Percentiles rank a stretch among this genome's conserved stretches.
phyloP scores from a whole-genome alignment of 53 echinoderm and acorn worm species.

The Crossaster papposus region DNA sequence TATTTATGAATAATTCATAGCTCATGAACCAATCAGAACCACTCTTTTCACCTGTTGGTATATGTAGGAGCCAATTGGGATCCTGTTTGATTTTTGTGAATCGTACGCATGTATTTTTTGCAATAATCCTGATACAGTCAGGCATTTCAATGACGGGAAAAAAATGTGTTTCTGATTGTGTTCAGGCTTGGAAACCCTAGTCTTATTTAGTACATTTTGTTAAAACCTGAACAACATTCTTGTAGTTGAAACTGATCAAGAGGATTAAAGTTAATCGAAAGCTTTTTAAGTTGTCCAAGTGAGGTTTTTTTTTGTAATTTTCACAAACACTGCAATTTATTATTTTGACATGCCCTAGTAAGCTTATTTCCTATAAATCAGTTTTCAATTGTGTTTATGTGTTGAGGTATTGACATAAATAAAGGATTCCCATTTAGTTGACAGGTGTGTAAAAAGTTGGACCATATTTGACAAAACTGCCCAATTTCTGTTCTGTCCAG shows the following conservation, averaged over 20 bases:
- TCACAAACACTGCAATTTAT: too few relatives aligned
- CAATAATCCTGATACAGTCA: too few relatives aligned
- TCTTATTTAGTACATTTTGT: not conserved
- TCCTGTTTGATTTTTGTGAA: not conserved
- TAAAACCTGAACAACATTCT: not conserved
- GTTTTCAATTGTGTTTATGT: not conserved
- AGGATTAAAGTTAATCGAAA: not conserved
- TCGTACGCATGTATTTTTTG: not conserved
- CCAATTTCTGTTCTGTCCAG: not conserved
- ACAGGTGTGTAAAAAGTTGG: not conserved
- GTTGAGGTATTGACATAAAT: conserved; percentile 4
- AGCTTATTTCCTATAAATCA: not conserved
- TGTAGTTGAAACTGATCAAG: not conserved
- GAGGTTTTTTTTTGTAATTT: too few relatives aligned
- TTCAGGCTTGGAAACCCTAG: not conserved
- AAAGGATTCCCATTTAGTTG: not conserved
- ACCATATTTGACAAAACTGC: conserved; percentile 23
- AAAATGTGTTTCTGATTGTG: not conserved
- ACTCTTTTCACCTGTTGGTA: conserved; percentile 10
- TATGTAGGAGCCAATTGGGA: not conserved
- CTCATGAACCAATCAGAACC: conserved; percentile 45
- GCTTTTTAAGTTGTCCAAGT: not conserved
- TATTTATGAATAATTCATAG: conserved; percentile 29
- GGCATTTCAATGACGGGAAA: not conserved
- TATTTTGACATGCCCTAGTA: too few relatives aligned